Base-by-base conservation (phyloP, 1,140 invertebrate species). In the Pissodes strobi region DNA sequence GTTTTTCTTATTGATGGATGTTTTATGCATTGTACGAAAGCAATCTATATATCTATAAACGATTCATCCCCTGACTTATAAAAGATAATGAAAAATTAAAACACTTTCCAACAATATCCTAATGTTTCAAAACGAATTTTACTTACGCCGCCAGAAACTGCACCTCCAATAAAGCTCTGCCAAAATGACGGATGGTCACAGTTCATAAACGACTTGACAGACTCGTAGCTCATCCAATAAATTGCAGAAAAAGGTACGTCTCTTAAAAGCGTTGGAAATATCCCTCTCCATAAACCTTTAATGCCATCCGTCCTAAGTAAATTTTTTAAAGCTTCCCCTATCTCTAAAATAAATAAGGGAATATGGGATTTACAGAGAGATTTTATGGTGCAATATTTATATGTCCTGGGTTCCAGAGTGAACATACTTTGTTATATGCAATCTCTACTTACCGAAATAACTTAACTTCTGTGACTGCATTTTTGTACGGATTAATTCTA, bases 221-320 rank as follows among this genome's bases (percentile, higher is more conserved):
- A 82, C 81, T 99, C 97, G 82, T 98, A 99, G 70, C 84, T 85
- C 17, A 88, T 84, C 97, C 97, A 99, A 79, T 99, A 99, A 69
- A 98, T 85, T 41, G 92, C 93, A 71, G 95, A 97, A 80, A 98
- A 99, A 13, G 97, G 97, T 46, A 99, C 95, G 84, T 99, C 97
- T 66, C 97, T 83, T 49, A 96, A 82, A 61, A 99, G 81, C 6
- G 96, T 98, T 2, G 97, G 90, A 23, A 87, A 85, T 57, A 97
- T 83, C 8, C 97, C 97, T 75, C 89, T 86, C 88, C 94, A 99
- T 18, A 99, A 79, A 2, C 94, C 92, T 69, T 73, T 76, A 8
- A 89, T 76, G 2, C 96, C 96, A 79, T 87, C 85, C 65, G 85
- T 82, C 74, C 87, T 82, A 41, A 97, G 73, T 38, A 94, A 85